Conservation (phyloP, 2,797 vertebrate genomes). For the Rousettus madagascariensis region DNA sequence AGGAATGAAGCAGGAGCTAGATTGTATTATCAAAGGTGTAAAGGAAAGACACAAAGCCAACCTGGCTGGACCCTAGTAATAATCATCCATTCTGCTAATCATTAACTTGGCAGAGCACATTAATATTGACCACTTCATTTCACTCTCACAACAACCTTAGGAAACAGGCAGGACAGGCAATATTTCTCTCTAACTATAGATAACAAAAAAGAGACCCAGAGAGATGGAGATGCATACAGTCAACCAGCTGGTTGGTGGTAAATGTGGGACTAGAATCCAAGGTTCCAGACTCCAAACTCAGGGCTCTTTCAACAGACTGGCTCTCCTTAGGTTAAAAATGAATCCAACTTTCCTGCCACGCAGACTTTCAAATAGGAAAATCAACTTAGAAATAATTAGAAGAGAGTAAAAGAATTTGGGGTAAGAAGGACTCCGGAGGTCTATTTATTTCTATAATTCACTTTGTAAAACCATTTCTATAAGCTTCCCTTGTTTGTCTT, state of each 20-base stretch:
- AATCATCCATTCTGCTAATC: background rate
- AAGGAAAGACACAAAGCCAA: constrained; percentile 11
- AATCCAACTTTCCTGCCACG: background rate
- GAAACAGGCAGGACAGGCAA: background rate
- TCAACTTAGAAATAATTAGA: background rate
- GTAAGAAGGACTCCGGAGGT: background rate
- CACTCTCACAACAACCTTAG: background rate
- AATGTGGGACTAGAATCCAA: background rate
- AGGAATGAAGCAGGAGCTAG: background rate
- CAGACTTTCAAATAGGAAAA: constrained; percentile 17
- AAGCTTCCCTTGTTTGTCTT: background rate
- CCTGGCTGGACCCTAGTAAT: background rate
- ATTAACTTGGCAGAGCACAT: background rate
- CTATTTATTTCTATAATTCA: background rate
- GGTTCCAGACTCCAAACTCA: background rate
- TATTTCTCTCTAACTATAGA: background rate
- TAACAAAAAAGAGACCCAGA: constrained; percentile 35
- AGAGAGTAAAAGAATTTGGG: background rate
- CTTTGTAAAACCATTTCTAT: background rate
- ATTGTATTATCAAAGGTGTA: constrained; percentile 8
- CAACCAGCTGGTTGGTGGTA: background rate
- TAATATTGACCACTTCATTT: constrained; percentile 1
- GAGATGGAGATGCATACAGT: background rate
- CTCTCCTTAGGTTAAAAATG: background rate
- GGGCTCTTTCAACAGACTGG: background rate